Conservation (phyloP, 2,888 invertebrate genomes). For the Thecophora atra region DNA sequence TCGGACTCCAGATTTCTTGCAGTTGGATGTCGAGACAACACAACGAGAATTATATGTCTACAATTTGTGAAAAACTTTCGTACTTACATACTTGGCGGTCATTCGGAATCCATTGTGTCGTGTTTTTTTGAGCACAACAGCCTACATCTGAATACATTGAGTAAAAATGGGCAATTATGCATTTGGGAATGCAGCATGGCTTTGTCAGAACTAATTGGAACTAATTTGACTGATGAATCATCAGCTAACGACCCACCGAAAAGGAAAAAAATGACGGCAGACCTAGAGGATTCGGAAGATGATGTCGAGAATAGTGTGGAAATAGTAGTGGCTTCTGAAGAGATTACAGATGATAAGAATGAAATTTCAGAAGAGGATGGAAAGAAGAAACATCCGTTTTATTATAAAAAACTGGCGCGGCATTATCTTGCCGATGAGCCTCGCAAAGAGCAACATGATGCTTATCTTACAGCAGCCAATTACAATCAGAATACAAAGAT, state of each 20-base stretch:
- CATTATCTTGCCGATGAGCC: constrained; percentile 81
- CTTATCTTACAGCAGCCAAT: constrained; percentile 79
- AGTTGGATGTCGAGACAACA: constrained; percentile 90
- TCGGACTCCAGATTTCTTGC: constrained; percentile 87
- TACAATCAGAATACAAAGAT: constrained; percentile 84
- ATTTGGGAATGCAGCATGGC: constrained; percentile 87
- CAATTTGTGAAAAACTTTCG: constrained; percentile 80
- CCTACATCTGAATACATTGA: constrained; percentile 84
- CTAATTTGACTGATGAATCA: not conserved
- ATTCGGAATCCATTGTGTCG: constrained; percentile 84
- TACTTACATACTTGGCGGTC: constrained; percentile 81
- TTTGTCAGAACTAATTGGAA: constrained; percentile 71
- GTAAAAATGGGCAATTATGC: constrained; percentile 79
- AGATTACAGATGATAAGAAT: constrained; percentile 60
- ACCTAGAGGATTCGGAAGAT: constrained; percentile 75
- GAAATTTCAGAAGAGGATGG: constrained; percentile 60
- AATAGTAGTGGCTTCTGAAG: constrained; percentile 34
- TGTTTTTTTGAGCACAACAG: constrained; percentile 89
- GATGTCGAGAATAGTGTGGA: constrained; percentile 68
- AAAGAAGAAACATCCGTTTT: constrained; percentile 67
- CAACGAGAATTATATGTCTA: constrained; percentile 83
- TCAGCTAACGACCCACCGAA: constrained; percentile 25
- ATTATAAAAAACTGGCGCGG: constrained; percentile 76
- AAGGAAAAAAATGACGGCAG: constrained; percentile 56
- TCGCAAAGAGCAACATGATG: constrained; percentile 71